Base-by-base conservation (phyloP, 2,113 vertebrate genomes). In the Perognathus longimembris region DNA sequence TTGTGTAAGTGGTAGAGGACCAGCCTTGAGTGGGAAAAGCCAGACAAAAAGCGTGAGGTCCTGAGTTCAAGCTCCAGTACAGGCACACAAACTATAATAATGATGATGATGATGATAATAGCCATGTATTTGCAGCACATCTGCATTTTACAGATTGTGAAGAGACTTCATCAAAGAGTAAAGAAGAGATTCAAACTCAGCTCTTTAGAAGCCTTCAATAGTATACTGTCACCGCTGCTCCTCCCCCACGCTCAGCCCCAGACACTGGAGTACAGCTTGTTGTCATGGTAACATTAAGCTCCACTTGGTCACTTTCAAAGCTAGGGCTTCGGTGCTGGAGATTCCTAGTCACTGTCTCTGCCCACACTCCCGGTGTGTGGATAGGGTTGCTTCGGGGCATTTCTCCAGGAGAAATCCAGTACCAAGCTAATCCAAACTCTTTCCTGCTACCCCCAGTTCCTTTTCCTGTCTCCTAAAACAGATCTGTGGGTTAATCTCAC, bases 231-330 rank as follows among this genome's bases (percentile, higher is more conserved):
- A 78, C 70, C 34, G 63, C 17, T 45, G 36, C 28, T n/a, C 38
- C 67, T 50, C 22, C 14, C 22, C 38, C 4, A 6, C 5, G 32
- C 38, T 5, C 11, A 9, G 4, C 1, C 21, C 14, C 15, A 1
- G 9, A 50, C 45, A 32, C 63, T 50, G 54, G n/a, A 89, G 59
- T 12, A 45, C 50, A 11, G 0, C 17, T 26, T 24, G 38, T 67
- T 80, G 26, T 67, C 84, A 54, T 80, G 32, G 38, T 77, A 38
- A 90, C 26, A 0, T 6, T 30, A 61, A 1, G 24, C 54, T 84
- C 24, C 28, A 5, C 15, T 59, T 59, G 20, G 17, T 66, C 69
- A 9, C 83, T 85, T 83, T 70, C 3, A 57, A 86, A 57, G 59
- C 54, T 6, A 42, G 54, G 77, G 34, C 59, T 28, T 66, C 18